phyloP scores from a whole-genome alignment of 1,140 invertebrate genomes.

The Contarinia nasturtii region DNA sequence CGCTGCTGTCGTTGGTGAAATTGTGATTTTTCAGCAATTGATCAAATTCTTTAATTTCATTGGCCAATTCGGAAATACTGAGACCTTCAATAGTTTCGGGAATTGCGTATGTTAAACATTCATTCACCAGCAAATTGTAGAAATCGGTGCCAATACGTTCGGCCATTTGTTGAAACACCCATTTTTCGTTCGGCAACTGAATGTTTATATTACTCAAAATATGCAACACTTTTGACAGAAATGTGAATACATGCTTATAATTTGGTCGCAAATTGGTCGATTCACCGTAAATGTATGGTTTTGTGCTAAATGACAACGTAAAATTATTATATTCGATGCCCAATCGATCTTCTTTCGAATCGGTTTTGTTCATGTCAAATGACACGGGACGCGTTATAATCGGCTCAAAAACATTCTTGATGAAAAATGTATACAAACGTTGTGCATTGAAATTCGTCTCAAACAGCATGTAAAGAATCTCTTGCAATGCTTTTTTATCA shows the following conservation, averaged over 20 bases:
- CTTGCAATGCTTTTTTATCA: slow-evolving; percentile 14
- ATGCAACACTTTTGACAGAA: slow-evolving; percentile 35
- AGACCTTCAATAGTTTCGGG: slow-evolving; percentile 52
- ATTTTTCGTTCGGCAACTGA: slow-evolving; percentile 25
- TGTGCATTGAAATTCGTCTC: slow-evolving; percentile 17
- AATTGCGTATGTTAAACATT: slow-evolving; percentile 55
- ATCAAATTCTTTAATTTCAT: slow-evolving; percentile 46
- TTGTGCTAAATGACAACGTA: slow-evolving; percentile 16
- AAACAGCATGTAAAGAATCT: slow-evolving; percentile 17
- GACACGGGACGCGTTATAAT: slow-evolving; percentile 17
- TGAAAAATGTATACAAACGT: slow-evolving; percentile 14
- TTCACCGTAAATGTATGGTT: slow-evolving; percentile 5
- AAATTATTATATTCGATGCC: slow-evolving; percentile 7
- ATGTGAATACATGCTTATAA: slow-evolving; percentile 37
- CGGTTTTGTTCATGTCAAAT: slow-evolving; percentile 10
- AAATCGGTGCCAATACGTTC: slow-evolving; percentile 38
- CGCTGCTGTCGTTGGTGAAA: slow-evolving; percentile 18
- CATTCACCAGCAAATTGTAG: slow-evolving; percentile 41
- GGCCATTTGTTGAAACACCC: slow-evolving; percentile 40
- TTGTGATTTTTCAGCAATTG: slow-evolving; percentile 31
- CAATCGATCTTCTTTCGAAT: not conserved
- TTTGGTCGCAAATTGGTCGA: slow-evolving; percentile 10
- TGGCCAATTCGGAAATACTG: slow-evolving; percentile 38
- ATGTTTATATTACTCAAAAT: slow-evolving; percentile 38
- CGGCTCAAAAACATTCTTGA: slow-evolving; percentile 19